Base-by-base conservation (phyloP, 2,888 invertebrate species). In the Callimorpha dominula region DNA sequence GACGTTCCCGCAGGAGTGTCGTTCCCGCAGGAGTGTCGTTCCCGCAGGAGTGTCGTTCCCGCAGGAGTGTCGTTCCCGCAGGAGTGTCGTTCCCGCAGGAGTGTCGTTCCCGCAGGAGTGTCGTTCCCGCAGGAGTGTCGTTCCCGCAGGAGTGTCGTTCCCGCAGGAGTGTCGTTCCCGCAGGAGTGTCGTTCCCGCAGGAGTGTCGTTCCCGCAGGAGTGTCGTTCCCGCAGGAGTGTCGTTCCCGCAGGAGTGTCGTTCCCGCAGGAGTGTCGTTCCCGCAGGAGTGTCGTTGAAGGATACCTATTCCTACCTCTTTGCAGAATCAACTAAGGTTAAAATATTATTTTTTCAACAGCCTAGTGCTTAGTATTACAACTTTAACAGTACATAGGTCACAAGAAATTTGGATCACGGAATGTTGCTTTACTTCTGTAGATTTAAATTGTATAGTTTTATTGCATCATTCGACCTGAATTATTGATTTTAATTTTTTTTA, bases 11-110 rank as follows among this genome's bases (percentile, higher is more conserved):
- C 74, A 73, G 78, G 81, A n/a, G n/a, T n/a, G n/a, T n/a, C n/a
- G n/a, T n/a, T n/a, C n/a, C n/a, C n/a, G n/a, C n/a, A n/a, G n/a
- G n/a, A n/a, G n/a, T n/a, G n/a, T n/a, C 79, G 68, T 81, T 78
- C 84, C 82, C 86, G 74, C 74, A 73, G 78, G n/a, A n/a, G n/a
- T n/a, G n/a, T n/a, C 79, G 68, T 81, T 78, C 84, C 82, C 86
- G 74, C 74, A 73, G 78, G n/a, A n/a, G n/a, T n/a, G n/a, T n/a
- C 79, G 68, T 81, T 78, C 84, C 82, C 86, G 74, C 74, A 73
- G 78, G n/a, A n/a, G n/a, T n/a, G n/a, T n/a, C 79, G 68, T 81
- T 78, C 84, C 82, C 86, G 74, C 74, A 73, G 78, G n/a, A n/a
- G n/a, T n/a, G n/a, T n/a, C 79, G 68, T 81, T 78, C 84, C 82